Percentiles rank a stretch among this genome's conserved stretches.
phyloP scores from a whole-genome alignment of 2,888 invertebrate species.

The Stomorhina lunata region DNA sequence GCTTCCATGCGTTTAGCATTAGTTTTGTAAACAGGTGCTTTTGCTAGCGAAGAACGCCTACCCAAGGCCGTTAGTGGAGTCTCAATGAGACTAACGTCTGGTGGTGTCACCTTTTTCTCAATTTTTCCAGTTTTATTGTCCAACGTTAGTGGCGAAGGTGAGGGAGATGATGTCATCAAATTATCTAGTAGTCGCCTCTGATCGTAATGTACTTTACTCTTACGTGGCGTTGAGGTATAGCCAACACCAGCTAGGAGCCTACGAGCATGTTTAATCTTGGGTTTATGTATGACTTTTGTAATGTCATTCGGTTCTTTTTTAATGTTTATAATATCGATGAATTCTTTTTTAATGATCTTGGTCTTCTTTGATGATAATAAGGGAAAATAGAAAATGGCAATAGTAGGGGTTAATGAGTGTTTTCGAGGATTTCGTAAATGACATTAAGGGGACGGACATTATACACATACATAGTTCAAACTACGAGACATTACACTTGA shows the following conservation, averaged over 20 bases:
- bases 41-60: background rate
- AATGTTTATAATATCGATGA: slow-evolving; percentile 10
- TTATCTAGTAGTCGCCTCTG: slow-evolving; percentile 71
- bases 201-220: slow-evolving; percentile 73
- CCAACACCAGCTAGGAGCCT: slow-evolving; percentile 49
- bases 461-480: too few relatives aligned
- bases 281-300: slow-evolving; percentile 36
- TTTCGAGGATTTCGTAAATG: too few relatives aligned
- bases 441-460: too few relatives aligned
- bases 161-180: slow-evolving; percentile 66
- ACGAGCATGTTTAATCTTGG: slow-evolving; percentile 34
- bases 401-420: background rate
- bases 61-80: slow-evolving; percentile 48
- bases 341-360: background rate
- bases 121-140: slow-evolving; percentile 16
- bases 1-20: slow-evolving; percentile 41
- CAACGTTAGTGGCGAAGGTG: slow-evolving; percentile 32
- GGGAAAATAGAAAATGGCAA: background rate
- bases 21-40: slow-evolving; percentile 23
- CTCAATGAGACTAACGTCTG: slow-evolving; percentile 50
- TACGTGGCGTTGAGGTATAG: slow-evolving; percentile 78
- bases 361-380: slow-evolving; percentile 19
- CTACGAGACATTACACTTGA: too few relatives aligned
- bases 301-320: background rate
- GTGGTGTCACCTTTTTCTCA: slow-evolving; percentile 13